These are phyloP conservation scores for Brachionus rotundiformis DNA, from an alignment of 1,140 invertebrate genomes.

Conservation along the genomic window DNA sequence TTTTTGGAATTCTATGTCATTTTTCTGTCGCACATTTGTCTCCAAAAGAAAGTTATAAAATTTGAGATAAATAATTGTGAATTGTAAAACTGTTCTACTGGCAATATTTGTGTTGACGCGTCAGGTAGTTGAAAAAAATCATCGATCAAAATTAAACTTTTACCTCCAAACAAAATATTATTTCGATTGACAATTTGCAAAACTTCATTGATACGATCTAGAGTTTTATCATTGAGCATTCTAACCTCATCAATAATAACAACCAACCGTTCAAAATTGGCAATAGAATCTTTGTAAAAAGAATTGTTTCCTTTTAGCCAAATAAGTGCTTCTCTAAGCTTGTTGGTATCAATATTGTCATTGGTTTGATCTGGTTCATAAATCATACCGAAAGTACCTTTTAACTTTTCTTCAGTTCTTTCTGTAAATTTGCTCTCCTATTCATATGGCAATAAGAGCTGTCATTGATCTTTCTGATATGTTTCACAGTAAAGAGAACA, in stretches of 20 bases:
- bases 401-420: conserved; percentile 2
- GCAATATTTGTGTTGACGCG: background rate
- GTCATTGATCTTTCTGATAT: background rate
- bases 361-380: background rate
- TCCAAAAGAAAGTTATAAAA: background rate
- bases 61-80: background rate
- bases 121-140: background rate
- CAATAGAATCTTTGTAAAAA: background rate
- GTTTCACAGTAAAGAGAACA: background rate
- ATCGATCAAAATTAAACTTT: background rate
- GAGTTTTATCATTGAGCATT: too few relatives aligned
- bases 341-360: background rate
- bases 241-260: too few relatives aligned
- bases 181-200: too few relatives aligned
- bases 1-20: background rate
- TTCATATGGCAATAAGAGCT: conserved; percentile 8
- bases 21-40: background rate
- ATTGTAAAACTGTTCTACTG: background rate
- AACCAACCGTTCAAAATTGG: background rate
- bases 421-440: background rate
- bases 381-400: conserved; percentile 17
- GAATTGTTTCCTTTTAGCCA: background rate
- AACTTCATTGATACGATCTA: too few relatives aligned
- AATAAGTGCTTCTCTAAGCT: background rate
- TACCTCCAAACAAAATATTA: background rate